Evolutionary conservation across 2,113 vertebrate genomes (phyloP).

Genomic region (Struthidea cinerea): DNA sequence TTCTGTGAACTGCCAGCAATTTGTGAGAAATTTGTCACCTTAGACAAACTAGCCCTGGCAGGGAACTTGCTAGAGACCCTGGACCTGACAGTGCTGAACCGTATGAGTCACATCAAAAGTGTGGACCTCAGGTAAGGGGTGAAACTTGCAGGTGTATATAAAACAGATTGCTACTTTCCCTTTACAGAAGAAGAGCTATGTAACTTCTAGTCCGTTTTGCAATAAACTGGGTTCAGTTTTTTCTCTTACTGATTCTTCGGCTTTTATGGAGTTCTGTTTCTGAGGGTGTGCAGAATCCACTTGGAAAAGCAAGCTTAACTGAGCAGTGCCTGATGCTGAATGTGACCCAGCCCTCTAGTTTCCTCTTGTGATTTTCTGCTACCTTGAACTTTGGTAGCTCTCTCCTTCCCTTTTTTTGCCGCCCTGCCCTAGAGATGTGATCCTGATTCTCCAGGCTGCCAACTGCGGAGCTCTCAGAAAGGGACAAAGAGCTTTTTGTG

Average conservation of each 20-base stretch:
- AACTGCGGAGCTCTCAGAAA: neutral
- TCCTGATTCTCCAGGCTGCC: neutral
- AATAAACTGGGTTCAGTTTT: neutral
- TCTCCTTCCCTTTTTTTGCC: neutral
- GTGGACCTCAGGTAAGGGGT: constrained; percentile 87
- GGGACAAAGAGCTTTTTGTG: neutral
- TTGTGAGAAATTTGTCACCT: constrained; percentile 77
- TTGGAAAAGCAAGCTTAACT: neutral
- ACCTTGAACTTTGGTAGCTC: neutral
- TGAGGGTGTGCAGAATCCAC: neutral
- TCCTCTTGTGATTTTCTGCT: neutral
- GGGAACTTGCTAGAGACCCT: constrained; percentile 85
- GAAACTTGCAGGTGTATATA: neutral
- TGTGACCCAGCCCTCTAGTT: neutral
- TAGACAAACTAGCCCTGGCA: constrained; percentile 89
- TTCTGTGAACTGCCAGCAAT: constrained; percentile 83
- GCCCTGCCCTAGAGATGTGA: neutral
- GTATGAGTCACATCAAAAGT: constrained; percentile 84
- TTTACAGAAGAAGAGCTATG: neutral
- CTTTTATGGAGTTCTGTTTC: neutral
- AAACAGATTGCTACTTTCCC: neutral
- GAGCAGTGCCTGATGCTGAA: neutral
- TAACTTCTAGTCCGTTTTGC: neutral
- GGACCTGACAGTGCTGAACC: constrained; percentile 74
- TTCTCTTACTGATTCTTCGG: neutral